Percentiles rank a stretch among this genome's conserved stretches.
These are phyloP conservation scores for Arctocebus calabarensis DNA, from an alignment of 2,797 vertebrate species.

Conservation along the genomic window DNA sequence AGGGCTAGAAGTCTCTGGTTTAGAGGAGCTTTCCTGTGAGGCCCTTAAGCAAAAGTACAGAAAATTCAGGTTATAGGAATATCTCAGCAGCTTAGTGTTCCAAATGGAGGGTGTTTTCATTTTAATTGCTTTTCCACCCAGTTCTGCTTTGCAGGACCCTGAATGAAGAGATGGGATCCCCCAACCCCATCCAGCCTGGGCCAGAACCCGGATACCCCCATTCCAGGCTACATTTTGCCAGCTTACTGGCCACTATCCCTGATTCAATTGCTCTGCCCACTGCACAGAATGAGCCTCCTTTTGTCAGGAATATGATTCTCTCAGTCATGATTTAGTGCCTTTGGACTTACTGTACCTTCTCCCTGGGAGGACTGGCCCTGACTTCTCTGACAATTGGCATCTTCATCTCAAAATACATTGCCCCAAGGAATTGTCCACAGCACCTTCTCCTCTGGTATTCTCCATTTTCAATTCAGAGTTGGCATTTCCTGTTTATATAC, in stretches of 20 bases:
- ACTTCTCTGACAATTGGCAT: neutral
- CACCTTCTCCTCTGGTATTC: neutral
- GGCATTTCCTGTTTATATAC: neutral
- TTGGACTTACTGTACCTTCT: neutral
- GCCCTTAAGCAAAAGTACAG: neutral
- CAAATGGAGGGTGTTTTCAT: neutral
- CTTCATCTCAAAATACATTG: neutral
- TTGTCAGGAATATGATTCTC: neutral
- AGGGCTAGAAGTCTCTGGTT: neutral
- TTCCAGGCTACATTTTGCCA: neutral
- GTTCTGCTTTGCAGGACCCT: neutral
- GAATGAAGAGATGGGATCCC: neutral
- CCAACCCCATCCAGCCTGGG: neutral
- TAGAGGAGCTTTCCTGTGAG: neutral
- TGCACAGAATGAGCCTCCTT: neutral
- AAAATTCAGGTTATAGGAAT: neutral
- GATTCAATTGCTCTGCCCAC: neutral
- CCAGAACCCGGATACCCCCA: neutral
- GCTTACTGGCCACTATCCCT: neutral
- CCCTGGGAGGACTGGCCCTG: neutral
- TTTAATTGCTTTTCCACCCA: neutral
- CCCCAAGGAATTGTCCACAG: neutral
- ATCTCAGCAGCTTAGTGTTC: neutral
- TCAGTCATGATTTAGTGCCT: neutral
- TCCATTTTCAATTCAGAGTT: neutral